Evolutionary conservation across 2,113 vertebrate species (phyloP).

Genomic region (Galbula dea): DNA sequence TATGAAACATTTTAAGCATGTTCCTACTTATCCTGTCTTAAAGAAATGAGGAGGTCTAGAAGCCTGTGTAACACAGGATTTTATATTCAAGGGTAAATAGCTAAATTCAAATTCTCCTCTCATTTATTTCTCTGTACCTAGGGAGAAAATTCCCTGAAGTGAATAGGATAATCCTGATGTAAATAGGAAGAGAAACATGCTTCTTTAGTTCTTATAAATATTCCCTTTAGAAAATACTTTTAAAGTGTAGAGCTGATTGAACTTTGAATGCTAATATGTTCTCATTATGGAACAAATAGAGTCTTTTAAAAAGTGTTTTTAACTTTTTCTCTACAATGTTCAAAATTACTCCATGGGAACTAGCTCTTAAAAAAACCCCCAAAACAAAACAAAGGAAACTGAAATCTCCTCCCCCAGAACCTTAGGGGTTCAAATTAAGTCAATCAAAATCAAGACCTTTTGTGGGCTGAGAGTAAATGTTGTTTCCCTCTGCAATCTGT

Average conservation of each 20-base stretch:
- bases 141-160: neutral
- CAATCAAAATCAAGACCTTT: slow-evolving; percentile 59
- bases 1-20: neutral
- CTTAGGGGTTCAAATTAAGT: slow-evolving; percentile 61
- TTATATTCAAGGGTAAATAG: neutral
- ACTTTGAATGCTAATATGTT: slow-evolving; percentile 27
- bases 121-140: neutral
- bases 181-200: neutral
- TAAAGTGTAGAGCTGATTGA: neutral
- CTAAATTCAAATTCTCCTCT: neutral
- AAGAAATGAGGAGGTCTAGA: neutral
- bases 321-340: slow-evolving; percentile 15
- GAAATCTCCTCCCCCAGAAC: slow-evolving; percentile 28
- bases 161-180: neutral
- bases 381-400: slow-evolving; percentile 39
- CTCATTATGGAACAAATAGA: slow-evolving; percentile 14
- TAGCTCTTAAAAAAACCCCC: neutral
- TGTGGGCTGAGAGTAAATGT: slow-evolving; percentile 30
- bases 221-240: slow-evolving; percentile 11
- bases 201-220: slow-evolving; percentile 11
- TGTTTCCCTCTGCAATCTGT: slow-evolving; percentile 43
- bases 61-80: neutral
- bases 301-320: neutral
- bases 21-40: neutral
- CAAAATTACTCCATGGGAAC: slow-evolving; percentile 25